Evolutionary conservation across 2,888 invertebrate genomes (phyloP).

Genomic region (Megalurothrips usitatus): DNA sequence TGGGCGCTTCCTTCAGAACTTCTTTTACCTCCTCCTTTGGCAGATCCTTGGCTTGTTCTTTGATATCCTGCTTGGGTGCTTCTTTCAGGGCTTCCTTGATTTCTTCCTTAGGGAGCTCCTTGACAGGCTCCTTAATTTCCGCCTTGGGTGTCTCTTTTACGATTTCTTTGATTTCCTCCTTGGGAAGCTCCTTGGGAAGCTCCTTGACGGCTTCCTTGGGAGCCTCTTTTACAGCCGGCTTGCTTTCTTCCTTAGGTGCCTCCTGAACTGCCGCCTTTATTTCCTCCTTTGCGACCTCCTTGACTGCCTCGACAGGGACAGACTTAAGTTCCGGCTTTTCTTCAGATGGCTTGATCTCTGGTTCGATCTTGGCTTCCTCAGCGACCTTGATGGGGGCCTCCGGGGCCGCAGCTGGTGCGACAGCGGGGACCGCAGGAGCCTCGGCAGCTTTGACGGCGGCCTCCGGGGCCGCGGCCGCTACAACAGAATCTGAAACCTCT

Average conservation of each 20-base stretch:
- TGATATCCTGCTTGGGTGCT: neutral
- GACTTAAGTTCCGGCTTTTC: slow-evolving; percentile 29
- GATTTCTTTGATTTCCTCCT: slow-evolving; percentile 29
- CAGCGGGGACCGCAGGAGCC: slow-evolving; percentile 47
- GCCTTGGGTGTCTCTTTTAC: neutral
- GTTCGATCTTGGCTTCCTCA: slow-evolving; percentile 36
- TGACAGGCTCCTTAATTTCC: slow-evolving; percentile 16
- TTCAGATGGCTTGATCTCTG: slow-evolving; percentile 33
- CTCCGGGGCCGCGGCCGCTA: slow-evolving; percentile 34
- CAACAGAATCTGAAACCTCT: slow-evolving; percentile 16
- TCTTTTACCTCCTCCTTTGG: slow-evolving; percentile 35
- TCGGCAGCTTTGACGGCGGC: slow-evolving; percentile 38
- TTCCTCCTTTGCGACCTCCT: slow-evolving; percentile 1
- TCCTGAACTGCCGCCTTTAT: slow-evolving; percentile 27
- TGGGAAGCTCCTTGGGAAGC: slow-evolving; percentile 40
- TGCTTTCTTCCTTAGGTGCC: neutral
- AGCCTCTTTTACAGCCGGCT: slow-evolving; percentile 12
- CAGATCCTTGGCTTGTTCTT: slow-evolving; percentile 41
- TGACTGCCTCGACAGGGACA: neutral
- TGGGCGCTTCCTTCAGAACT: slow-evolving; percentile 33
- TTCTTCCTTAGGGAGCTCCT: neutral
- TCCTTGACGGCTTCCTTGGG: slow-evolving; percentile 38
- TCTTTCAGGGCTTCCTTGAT: slow-evolving; percentile 28
- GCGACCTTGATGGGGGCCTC: slow-evolving; percentile 32
- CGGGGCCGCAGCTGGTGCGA: slow-evolving; percentile 40